A percentile compares a stretch with the other conserved stretches of the same genome.
Conservation (phyloP, 2,113 vertebrate species). For the Clarias macrocephalus region DNA sequence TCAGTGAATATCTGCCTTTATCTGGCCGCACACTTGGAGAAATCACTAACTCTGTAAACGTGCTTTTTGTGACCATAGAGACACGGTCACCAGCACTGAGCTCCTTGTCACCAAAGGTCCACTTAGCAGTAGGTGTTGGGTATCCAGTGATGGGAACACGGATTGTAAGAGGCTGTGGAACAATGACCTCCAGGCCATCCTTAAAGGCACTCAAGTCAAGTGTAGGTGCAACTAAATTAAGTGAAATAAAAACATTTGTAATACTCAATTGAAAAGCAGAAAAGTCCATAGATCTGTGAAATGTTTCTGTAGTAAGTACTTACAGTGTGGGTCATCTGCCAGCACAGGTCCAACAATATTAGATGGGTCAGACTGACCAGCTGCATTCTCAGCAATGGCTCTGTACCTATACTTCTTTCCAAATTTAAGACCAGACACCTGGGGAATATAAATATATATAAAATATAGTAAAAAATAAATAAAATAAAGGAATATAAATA, state of each 20-base stretch:
- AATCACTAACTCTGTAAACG: conserved; percentile 84
- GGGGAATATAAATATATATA: conserved; percentile 14
- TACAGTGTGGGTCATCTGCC: conserved; percentile 89
- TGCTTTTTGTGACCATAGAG: conserved; percentile 79
- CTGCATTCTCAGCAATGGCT: conserved; percentile 93
- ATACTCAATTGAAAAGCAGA: not conserved
- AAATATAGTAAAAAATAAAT: not conserved
- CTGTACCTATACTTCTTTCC: conserved; percentile 89
- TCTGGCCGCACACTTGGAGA: conserved; percentile 91
- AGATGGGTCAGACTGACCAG: conserved; percentile 90
- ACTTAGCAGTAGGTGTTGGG: conserved; percentile 84
- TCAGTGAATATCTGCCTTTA: conserved; percentile 87
- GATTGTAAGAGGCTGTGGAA: conserved; percentile 89
- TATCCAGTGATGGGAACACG: conserved; percentile 90
- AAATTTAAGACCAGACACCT: conserved; percentile 90
- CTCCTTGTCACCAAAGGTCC: conserved; percentile 83
- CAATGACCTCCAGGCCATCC: conserved; percentile 92
- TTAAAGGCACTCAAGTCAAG: conserved; percentile 92
- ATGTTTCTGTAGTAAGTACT: conserved; percentile 37
- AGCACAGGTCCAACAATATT: conserved; percentile 88
- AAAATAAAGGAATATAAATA: not conserved
- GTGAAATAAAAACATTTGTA: conserved; percentile 14
- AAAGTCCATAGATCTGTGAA: not conserved
- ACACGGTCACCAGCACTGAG: conserved; percentile 81
- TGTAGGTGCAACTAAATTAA: conserved; percentile 80